Base-by-base conservation (phyloP, 1,140 invertebrate species). In the Nymphalis io region DNA sequence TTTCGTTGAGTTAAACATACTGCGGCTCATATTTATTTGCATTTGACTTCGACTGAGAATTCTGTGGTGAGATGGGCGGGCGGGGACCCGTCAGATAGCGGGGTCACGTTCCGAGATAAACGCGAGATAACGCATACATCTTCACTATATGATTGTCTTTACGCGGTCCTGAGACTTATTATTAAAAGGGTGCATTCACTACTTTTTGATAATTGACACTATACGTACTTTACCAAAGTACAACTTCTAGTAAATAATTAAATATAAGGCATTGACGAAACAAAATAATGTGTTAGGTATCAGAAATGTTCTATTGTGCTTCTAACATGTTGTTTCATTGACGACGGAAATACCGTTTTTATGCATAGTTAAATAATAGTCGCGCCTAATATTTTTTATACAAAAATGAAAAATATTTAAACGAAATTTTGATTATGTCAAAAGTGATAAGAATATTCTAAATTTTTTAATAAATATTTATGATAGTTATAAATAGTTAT, bases 71-170 rank as follows among this genome's bases (percentile, higher is more conserved):
- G 82, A 83, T 83, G 83, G 80, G 83, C 80, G 84, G 84, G 80
- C 81, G 83, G 76, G 46, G 65, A 68, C 72, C 62, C 62, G 42
- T 70, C 46, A 64, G 84, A 87, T 87, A 85, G 78, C 60, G 81
- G 79, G 84, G 84, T 87, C 84, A 84, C 84, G 83, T 85, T 84
- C 76, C 63, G 58, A 82, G 84, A 87, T 87, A 87, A 79, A 74
- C 73, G 13, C 6, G n/a, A 81, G 84, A 87, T 87, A 87, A 85
- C 70, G 51, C 72, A 53, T 55, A 71, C 82, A 79, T 84, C 85
- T 85, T 87, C 79, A 81, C 70, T 62, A 48, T 73, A 71, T 81
- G 80, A 82, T 87, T 85, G 83, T 87, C 80, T 87, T 76, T 61
- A 48, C 61, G 55, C 51, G 42, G 57, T 66, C 59, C 44, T 72